Base-by-base conservation (phyloP, 1,140 invertebrate genomes). In the Philaenus spumarius region DNA sequence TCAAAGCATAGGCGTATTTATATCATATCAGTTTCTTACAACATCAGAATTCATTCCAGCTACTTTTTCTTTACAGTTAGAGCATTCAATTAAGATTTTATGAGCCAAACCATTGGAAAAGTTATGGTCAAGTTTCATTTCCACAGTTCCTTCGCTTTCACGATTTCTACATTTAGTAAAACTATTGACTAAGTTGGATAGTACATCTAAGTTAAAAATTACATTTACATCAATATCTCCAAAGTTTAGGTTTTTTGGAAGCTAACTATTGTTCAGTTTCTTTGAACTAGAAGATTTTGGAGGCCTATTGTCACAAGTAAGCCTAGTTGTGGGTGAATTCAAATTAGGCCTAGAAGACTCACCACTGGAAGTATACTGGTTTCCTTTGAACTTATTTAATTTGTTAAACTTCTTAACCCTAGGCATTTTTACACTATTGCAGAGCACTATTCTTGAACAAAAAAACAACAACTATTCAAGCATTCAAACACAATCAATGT, bases 1-100 rank as follows among this genome's bases (percentile, higher is more conserved):
- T 23, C 22, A 59, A 23, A 17, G 37, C 58, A 52, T 59, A 40
- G 22, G 46, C 15, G 30, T 22, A 52, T 40, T 51, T 53, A 12
- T 55, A 14, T n/a, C 55, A 55, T 22, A 20, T 12, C 34, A 55
- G 48, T 19, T 17, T 48, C 37, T 22, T 47, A 23, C 26, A n/a
- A 5, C 22, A 15, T 15, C n/a, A 43, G 6, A 15, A 15, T 43
- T 5, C n/a, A 43, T 6, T 15, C n/a, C n/a, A 6, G 40, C 5
- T 7, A 15, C n/a, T 14, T 19, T 43, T 15, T 14, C n/a, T 43
- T 43, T 43, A 19, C 40, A 43, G 40, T 14, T 43, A 43, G n/a
- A n/a, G n/a, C n/a, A n/a, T n/a, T n/a, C n/a, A n/a, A n/a, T n/a
- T n/a, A n/a, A n/a, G n/a, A n/a, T 15, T 43, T n/a, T n/a, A n/a